Evolutionary conservation across 64 coral and sea anemone genomes (phyloP).

Genomic region (Montipora capricornis): DNA sequence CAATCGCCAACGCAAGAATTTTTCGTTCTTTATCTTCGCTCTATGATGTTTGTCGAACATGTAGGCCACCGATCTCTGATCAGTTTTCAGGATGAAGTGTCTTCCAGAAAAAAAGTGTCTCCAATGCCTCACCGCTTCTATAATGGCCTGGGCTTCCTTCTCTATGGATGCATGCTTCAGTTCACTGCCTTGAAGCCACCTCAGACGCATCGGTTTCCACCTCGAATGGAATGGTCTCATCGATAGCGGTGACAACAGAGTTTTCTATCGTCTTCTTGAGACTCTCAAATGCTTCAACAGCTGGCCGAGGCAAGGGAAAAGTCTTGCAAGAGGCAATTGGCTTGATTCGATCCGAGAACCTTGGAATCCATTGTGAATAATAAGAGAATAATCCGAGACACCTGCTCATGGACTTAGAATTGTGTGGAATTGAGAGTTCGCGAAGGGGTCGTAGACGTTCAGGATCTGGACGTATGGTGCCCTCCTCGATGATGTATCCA

Average conservation of each 20-base stretch:
- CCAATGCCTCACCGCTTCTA: conserved; percentile 66
- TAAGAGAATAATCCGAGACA: conserved; percentile 67
- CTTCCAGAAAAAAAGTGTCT: conserved; percentile 71
- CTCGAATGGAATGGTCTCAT: conserved; percentile 76
- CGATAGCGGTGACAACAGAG: conserved; percentile 60
- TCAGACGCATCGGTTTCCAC: conserved; percentile 75
- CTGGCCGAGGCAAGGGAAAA: conserved; percentile 41
- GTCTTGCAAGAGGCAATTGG: conserved; percentile 47
- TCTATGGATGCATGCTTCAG: conserved; percentile 51
- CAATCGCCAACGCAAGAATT: conserved; percentile 67
- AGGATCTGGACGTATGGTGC: conserved; percentile 69
- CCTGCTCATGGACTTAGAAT: conserved; percentile 53
- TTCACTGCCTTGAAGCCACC: conserved; percentile 76
- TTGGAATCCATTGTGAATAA: conserved; percentile 62
- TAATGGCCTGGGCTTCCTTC: conserved; percentile 78
- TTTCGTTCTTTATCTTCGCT: conserved; percentile 72
- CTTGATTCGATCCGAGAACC: conserved; percentile 61
- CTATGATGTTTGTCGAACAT: conserved; percentile 66
- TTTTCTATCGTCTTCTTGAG: conserved; percentile 76
- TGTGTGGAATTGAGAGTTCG: conserved; percentile 61
- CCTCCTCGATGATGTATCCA: conserved; percentile 72
- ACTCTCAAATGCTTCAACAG: conserved; percentile 35
- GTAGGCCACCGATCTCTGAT: conserved; percentile 61
- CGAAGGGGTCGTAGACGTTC: conserved; percentile 56
- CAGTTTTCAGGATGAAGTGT: conserved; percentile 74